A percentile compares a stretch with the other conserved stretches of the same genome.
Evolutionary conservation across 2,888 invertebrate genomes (phyloP).

Genomic region (Epicampocera succincta): DNA sequence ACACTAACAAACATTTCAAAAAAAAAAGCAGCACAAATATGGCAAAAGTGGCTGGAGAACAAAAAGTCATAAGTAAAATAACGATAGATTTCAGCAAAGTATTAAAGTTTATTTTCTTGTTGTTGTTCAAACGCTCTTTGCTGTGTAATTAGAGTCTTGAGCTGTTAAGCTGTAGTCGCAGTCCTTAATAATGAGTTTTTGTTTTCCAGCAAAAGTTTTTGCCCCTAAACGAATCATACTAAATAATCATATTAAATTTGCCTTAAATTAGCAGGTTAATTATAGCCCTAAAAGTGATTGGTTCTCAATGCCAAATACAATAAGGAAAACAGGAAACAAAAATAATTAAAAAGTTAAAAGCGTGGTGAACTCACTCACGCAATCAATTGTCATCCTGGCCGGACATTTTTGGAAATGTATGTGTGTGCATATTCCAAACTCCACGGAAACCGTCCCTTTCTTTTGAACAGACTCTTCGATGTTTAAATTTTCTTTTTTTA

Average conservation of each 20-base stretch:
- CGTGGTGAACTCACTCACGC: too few species aligned
- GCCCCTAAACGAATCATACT: background rate
- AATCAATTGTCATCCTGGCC: too few species aligned
- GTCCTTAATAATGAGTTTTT: slow-evolving; percentile 39
- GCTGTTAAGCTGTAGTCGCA: slow-evolving; percentile 46
- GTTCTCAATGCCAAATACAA: too few species aligned
- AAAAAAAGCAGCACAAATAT: background rate
- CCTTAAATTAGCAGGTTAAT: too few species aligned
- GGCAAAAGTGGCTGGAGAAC: background rate
- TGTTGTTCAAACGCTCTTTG: slow-evolving; percentile 16
- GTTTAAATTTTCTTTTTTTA: too few species aligned
- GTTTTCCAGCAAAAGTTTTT: slow-evolving; percentile 18
- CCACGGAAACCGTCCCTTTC: too few species aligned
- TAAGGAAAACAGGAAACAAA: too few species aligned
- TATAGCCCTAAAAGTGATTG: too few species aligned
- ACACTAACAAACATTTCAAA: background rate
- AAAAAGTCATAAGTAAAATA: background rate
- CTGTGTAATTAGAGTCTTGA: slow-evolving; percentile 47
- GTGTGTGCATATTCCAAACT: too few species aligned
- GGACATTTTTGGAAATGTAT: too few species aligned
- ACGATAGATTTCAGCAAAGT: slow-evolving; percentile 45
- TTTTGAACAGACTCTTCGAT: too few species aligned
- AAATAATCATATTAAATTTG: background rate
- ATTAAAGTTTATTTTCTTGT: slow-evolving; percentile 25
- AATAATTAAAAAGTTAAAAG: too few species aligned